Percentiles rank a stretch among this genome's conserved stretches.
Evolutionary conservation across 2,888 invertebrate genomes (phyloP).

Genomic region (Lottia scabra): DNA sequence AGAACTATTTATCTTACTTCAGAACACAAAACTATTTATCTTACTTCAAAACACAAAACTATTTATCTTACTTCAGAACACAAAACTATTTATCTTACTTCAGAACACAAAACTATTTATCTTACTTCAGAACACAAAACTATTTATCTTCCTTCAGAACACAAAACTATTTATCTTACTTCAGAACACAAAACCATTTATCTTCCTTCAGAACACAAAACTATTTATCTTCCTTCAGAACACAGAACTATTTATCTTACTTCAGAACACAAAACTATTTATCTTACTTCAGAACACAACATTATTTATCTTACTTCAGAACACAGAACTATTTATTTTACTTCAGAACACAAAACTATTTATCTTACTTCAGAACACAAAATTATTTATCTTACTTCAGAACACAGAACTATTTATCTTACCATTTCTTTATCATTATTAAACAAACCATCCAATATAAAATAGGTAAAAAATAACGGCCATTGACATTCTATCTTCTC

Average conservation of each 20-base stretch:
- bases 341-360: conserved; percentile 21
- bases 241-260: conserved; percentile 32
- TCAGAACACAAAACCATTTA: background rate
- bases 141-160: conserved; percentile 35
- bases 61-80: conserved; percentile 35
- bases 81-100: conserved; percentile 34
- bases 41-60: conserved; percentile 33
- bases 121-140: conserved; percentile 35
- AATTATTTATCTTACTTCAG: conserved; percentile 4
- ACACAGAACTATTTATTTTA: conserved; percentile 22
- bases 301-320: no score
- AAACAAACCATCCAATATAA: conserved; percentile 93
- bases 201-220: no score
- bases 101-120: background rate
- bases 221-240: no score
- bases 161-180: conserved; percentile 33
- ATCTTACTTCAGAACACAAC: no score
- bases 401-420: conserved; percentile 1
- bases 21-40: background rate
- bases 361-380: conserved; percentile 35
- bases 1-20: conserved; percentile 35
- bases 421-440: conserved; percentile 81
- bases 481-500: conserved; percentile 99
- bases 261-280: background rate
- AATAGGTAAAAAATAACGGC: conserved; percentile 96